These are phyloP conservation scores for Poecilia picta DNA, from an alignment of 2,797 vertebrate species.

Conservation along the genomic window DNA sequence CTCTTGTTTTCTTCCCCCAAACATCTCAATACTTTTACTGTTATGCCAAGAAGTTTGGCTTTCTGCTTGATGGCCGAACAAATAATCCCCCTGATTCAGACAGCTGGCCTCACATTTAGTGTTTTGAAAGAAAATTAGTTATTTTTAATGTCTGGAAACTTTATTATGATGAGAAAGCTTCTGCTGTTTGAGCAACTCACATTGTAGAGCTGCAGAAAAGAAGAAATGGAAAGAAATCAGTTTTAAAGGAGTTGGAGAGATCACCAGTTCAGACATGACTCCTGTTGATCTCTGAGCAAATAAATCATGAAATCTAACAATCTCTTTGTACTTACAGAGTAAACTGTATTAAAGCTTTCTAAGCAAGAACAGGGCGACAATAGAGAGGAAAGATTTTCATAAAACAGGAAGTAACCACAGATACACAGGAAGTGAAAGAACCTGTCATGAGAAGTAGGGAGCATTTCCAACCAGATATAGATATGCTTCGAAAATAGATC, in stretches of 20 bases:
- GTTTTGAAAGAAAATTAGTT: background rate
- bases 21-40: background rate
- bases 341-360: background rate
- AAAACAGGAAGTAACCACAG: background rate
- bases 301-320: background rate
- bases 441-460: background rate
- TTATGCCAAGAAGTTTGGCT: background rate
- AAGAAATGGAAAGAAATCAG: background rate
- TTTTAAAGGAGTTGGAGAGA: background rate
- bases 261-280: background rate
- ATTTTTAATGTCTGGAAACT: background rate
- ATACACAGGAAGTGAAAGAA: background rate
- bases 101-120: no score
- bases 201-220: background rate
- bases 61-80: background rate
- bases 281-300: background rate
- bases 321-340: background rate
- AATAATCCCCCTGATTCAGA: background rate
- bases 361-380: background rate
- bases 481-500: no score
- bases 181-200: background rate
- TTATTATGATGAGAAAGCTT: background rate
- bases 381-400: background rate
- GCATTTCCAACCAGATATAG: background rate
- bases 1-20: background rate